Base-by-base conservation (phyloP, 2,797 vertebrate genomes). In the Cottoperca gobio region DNA sequence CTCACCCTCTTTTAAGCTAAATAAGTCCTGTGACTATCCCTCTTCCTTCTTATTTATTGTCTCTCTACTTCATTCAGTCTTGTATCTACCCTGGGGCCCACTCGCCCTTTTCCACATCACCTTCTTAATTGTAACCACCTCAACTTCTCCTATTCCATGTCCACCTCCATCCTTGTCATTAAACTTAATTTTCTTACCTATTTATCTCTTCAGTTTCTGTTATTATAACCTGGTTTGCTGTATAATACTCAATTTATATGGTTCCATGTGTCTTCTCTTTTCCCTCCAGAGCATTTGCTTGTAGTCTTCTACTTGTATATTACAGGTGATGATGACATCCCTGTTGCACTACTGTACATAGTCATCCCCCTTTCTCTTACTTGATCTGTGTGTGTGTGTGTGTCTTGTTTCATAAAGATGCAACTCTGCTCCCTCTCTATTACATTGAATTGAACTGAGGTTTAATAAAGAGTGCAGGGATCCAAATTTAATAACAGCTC, bases 401-500 rank as follows among this genome's bases (percentile, higher is more conserved):
- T 63, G 64, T 57, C 75, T 79, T 79, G 70, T 82, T 85, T 88
- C 69, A 82, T 86, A 82, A 85, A 82, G 78, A 90, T 77, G 61
- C 81, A 75, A 67, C 79, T 81, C 60, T 78, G 73, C 80, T 82
- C 59, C 77, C 70, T 78, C 73, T 84, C 78, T 89, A 74, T 89
- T 86, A 82, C 59, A 76, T 17, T 72, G 59, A 84, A 84, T 86
- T 88, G 84, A 85, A 84, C 85, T 75, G 66, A 79, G 79, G 81
- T 88, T 88, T 92, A 90, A 89, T 91, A 84, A 93, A 88, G 77
- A 84, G 77, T 79, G 81, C 76, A 81, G 78, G 88, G 83, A 91
- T 85, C 79, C 78, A 88, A 90, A 93, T 92, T 86, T 91, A 91
- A 93, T 93, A 91, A 93, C 77, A 75, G 65, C 81, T 82, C 78